Conservation (phyloP, 2,888 invertebrate species). For the Oscheius sp. region DNA sequence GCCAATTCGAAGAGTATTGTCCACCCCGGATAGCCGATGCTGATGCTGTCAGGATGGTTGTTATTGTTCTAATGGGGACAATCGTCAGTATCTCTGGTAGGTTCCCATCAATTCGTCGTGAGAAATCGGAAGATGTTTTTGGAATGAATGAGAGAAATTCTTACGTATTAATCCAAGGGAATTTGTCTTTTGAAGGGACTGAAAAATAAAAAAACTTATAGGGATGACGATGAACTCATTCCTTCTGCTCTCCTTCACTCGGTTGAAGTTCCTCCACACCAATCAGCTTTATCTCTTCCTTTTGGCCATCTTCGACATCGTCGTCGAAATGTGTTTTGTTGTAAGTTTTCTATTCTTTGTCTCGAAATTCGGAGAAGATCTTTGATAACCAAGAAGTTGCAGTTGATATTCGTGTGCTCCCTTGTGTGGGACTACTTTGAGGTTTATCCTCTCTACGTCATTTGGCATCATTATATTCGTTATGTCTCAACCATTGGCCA, state of each 20-base stretch:
- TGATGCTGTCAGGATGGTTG: constrained; percentile 42
- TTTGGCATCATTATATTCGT: constrained; percentile 56
- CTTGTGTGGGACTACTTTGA: constrained; percentile 51
- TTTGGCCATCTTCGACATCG: constrained; percentile 52
- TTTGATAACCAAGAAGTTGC: constrained; percentile 22
- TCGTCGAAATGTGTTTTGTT: constrained; percentile 56
- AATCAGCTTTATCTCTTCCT: constrained; percentile 52
- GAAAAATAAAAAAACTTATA: background rate
- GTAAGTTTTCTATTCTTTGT: constrained; percentile 35
- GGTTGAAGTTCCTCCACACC: constrained; percentile 36
- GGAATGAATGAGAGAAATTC: no score
- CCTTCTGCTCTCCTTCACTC: constrained; percentile 45
- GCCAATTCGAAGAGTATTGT: background rate
- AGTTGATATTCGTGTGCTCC: constrained; percentile 53
- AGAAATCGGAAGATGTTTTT: no score
- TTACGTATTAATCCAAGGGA: no score
- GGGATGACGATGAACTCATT: constrained; percentile 49
- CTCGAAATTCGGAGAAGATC: background rate
- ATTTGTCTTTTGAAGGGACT: no score
- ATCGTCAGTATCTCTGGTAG: constrained; percentile 28
- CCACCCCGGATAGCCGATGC: constrained; percentile 21
- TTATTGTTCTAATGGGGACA: constrained; percentile 43
- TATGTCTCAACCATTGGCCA: constrained; percentile 54
- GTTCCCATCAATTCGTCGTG: background rate
- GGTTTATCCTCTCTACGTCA: constrained; percentile 43